Conservation (phyloP, 2,797 vertebrate species). For the Acanthis flammea region DNA sequence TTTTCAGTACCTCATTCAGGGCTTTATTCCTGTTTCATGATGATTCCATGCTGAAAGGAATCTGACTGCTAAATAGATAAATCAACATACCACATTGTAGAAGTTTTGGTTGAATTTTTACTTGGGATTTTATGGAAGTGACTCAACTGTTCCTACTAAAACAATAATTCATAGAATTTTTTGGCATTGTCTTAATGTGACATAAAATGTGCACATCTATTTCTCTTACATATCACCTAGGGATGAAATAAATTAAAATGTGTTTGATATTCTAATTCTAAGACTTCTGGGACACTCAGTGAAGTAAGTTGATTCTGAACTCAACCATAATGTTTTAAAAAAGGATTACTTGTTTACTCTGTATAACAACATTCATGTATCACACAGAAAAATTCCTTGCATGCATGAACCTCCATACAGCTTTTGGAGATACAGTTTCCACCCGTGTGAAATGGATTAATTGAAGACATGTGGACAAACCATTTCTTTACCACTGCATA, state of each 20-base stretch:
- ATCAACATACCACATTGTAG: background rate
- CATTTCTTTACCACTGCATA: background rate
- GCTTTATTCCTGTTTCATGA: background rate
- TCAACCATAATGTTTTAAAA: background rate
- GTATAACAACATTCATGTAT: background rate
- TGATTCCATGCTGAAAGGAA: background rate
- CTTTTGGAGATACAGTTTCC: background rate
- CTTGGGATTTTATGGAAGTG: background rate
- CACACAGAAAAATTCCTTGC: background rate
- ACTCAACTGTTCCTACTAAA: background rate
- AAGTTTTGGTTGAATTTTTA: background rate
- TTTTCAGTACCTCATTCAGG: background rate
- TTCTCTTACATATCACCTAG: background rate
- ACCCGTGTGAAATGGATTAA: background rate
- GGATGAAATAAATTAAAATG: background rate
- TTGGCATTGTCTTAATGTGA: background rate
- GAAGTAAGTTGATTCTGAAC: background rate
- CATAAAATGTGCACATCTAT: background rate
- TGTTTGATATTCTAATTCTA: background rate
- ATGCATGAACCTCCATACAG: background rate
- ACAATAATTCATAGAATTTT: background rate
- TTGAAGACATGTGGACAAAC: background rate
- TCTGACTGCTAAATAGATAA: background rate
- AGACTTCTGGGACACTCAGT: background rate
- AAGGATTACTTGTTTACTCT: background rate